Evolutionary conservation across 2,888 invertebrate genomes (phyloP).

Genomic region (Ctenicera cuprea): DNA sequence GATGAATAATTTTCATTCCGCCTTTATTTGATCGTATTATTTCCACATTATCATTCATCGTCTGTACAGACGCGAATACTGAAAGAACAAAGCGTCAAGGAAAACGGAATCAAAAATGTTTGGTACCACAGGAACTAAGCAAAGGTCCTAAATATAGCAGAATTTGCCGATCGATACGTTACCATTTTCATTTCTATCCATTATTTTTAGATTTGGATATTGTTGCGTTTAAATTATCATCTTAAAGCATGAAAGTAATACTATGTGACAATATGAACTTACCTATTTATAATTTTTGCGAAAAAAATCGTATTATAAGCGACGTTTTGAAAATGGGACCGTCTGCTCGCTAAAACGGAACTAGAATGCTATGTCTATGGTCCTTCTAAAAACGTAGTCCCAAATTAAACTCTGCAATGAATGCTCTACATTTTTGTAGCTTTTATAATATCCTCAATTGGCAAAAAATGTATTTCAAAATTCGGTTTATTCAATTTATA

Average conservation of each 20-base stretch:
- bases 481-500: no score
- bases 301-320: conserved; percentile 11
- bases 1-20: conserved; percentile 72
- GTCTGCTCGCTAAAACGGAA: conserved; percentile 52
- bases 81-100: neutral
- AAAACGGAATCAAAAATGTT: conserved; percentile 44
- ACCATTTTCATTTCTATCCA: conserved; percentile 56
- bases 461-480: neutral
- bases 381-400: conserved; percentile 51
- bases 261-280: neutral
- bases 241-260: neutral
- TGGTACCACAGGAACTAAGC: conserved; percentile 56
- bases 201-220: conserved; percentile 41
- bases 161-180: conserved; percentile 59
- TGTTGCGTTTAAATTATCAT: conserved; percentile 1
- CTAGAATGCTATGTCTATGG: conserved; percentile 48
- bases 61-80: neutral
- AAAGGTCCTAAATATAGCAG: conserved; percentile 62
- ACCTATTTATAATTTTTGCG: conserved; percentile 10
- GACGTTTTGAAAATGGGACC: conserved; percentile 51
- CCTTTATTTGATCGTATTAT: conserved; percentile 73
- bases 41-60: conserved; percentile 61
- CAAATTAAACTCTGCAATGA: conserved; percentile 9
- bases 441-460: neutral
- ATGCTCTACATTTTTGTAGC: neutral